Conservation (phyloP, 2,888 invertebrate genomes). For the Rotaria magnacalcarata region DNA sequence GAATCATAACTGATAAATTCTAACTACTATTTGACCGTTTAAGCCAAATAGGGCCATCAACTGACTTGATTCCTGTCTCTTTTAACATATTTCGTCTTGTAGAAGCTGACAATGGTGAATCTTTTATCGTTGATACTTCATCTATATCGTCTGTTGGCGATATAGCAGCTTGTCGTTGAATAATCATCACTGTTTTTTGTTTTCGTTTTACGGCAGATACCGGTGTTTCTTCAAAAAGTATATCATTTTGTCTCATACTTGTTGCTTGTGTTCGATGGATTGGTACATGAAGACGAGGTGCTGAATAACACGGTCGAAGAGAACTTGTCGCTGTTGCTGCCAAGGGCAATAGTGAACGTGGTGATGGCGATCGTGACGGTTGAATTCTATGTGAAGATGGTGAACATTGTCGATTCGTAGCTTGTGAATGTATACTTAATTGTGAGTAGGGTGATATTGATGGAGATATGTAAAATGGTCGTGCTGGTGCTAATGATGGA, state of each 20-base stretch:
- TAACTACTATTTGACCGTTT: conserved; percentile 35
- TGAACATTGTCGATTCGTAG: neutral
- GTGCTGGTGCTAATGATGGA: neutral
- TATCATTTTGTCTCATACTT: neutral
- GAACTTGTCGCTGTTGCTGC: neutral
- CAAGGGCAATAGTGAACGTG: neutral
- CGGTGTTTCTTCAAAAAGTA: neutral
- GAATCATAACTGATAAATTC: too few species aligned
- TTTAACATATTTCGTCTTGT: neutral
- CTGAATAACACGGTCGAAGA: conserved; percentile 17
- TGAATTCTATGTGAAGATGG: neutral
- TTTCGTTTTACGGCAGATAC: neutral
- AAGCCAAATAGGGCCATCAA: neutral
- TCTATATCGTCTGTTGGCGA: neutral
- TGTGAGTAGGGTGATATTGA: conserved; percentile 28
- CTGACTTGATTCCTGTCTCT: neutral
- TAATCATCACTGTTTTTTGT: neutral
- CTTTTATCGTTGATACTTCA: neutral
- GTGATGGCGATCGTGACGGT: conserved; percentile 12
- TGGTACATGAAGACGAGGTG: conserved; percentile 30
- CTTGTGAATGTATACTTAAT: conserved; percentile 32
- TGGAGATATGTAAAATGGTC: conserved; percentile 20
- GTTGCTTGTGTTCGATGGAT: neutral
- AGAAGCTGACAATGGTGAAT: neutral
- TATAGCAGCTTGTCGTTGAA: neutral